These are phyloP conservation scores for Drosophila bocqueti DNA, from an alignment of 1,140 invertebrate genomes.

Conservation along the genomic window DNA sequence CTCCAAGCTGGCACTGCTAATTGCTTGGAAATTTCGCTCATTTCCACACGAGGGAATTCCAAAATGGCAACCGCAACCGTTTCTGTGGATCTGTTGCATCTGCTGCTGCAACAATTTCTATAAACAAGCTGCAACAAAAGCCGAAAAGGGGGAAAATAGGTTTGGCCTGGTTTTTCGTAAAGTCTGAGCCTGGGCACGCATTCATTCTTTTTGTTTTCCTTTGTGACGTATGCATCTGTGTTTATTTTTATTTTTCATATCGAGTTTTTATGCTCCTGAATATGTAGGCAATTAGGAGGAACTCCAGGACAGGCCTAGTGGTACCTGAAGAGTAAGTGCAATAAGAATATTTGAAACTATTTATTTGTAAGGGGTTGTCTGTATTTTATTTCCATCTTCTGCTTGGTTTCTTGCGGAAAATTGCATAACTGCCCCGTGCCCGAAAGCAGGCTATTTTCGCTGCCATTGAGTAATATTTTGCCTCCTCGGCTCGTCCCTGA, in stretches of 20 bases:
- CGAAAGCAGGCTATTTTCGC: conserved; percentile 23
- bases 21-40: conserved; percentile 79
- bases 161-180: conserved; percentile 61
- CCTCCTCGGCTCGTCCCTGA: conserved; percentile 1
- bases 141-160: conserved; percentile 29
- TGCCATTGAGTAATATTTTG: conserved; percentile 17
- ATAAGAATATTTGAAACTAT: not conserved
- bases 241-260: conserved; percentile 17
- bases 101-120: conserved; percentile 56
- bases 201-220: conserved; percentile 51
- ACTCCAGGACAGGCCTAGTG: conserved; percentile 5
- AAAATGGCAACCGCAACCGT: conserved; percentile 68
- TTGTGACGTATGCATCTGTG: conserved; percentile 12
- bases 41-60: conserved; percentile 71
- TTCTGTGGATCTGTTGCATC: conserved; percentile 42
- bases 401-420: conserved; percentile 47
- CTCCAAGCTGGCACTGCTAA: conserved; percentile 57
- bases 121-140: conserved; percentile 31
- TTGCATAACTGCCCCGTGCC: conserved; percentile 49
- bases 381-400: conserved; percentile 36
- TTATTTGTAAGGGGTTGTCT: not conserved
- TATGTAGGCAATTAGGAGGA: conserved; percentile 8
- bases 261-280: conserved; percentile 37
- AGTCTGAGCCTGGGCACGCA: conserved; percentile 46
- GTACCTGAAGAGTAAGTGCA: not conserved